Percentiles rank a stretch among this genome's conserved stretches.
Conservation (phyloP, 2,797 vertebrate genomes). For the Alcedo quadribrachys region DNA sequence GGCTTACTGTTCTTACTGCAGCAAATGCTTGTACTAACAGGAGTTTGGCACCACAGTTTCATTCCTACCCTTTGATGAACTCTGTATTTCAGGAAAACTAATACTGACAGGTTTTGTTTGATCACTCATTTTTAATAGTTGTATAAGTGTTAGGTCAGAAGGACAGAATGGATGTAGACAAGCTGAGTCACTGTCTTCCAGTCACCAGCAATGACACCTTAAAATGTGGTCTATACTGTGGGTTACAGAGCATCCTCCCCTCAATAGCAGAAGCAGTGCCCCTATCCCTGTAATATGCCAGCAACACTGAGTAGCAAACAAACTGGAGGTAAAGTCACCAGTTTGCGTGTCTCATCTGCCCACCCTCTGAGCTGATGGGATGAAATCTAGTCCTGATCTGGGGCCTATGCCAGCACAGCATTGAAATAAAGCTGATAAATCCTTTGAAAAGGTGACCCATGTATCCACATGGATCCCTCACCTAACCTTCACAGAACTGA, state of each 20-base stretch:
- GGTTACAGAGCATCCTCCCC: neutral
- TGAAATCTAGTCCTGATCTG: neutral
- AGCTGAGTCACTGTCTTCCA: neutral
- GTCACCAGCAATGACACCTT: neutral
- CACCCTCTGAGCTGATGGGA: neutral
- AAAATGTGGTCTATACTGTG: neutral
- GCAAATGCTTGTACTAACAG: conserved; percentile 37
- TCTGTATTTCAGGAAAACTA: neutral
- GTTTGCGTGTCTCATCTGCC: neutral
- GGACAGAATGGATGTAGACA: neutral
- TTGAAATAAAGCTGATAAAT: neutral
- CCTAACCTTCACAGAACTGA: neutral
- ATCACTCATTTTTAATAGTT: neutral
- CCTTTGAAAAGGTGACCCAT: neutral
- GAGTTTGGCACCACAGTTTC: neutral
- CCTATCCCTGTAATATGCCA: neutral
- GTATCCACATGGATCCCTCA: neutral
- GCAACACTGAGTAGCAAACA: neutral
- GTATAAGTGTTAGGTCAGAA: neutral
- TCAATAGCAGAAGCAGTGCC: neutral
- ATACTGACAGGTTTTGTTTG: neutral
- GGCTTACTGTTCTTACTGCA: conserved; percentile 26
- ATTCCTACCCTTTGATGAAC: neutral
- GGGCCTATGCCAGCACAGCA: neutral
- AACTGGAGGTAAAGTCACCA: neutral